These are phyloP conservation scores for Microplitis deprimator DNA, from an alignment of 2,888 invertebrate species.

Conservation along the genomic window DNA sequence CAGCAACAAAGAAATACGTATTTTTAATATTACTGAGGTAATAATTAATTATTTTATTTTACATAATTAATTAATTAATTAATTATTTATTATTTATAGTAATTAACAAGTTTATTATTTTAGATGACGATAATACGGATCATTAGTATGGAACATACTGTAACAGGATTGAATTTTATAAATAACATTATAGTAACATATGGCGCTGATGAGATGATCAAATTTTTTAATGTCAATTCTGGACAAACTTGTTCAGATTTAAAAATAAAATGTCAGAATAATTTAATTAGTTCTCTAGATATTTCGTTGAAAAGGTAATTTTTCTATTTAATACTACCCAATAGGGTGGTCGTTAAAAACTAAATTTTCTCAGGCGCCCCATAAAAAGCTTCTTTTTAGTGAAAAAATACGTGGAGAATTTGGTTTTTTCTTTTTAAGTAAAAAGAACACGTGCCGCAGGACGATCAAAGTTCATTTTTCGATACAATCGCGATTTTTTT, in stretches of 20 bases:
- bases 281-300: conserved; percentile 60
- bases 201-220: conserved; percentile 61
- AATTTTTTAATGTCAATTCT: conserved; percentile 60
- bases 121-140: conserved; percentile 57
- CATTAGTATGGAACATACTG: conserved; percentile 62
- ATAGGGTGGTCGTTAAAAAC: too few species aligned
- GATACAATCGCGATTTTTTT: too few species aligned
- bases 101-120: not conserved
- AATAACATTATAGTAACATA: conserved; percentile 63
- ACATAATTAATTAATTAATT: not conserved
- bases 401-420: too few species aligned
- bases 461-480: too few species aligned
- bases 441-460: too few species aligned
- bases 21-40: conserved; percentile 65
- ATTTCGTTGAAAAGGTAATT: conserved; percentile 65
- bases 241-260: conserved; percentile 56
- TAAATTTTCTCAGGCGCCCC: too few species aligned
- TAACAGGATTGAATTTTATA: conserved; percentile 61
- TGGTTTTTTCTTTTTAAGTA: too few species aligned
- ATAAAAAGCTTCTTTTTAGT: too few species aligned
- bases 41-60: not conserved
- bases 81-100: not conserved
- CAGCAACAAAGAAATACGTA: conserved; percentile 65
- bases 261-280: conserved; percentile 58
- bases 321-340: not conserved